phyloP scores from a whole-genome alignment of 2,888 invertebrate genomes.

The Pseudococcus jackbeardsleyi region DNA sequence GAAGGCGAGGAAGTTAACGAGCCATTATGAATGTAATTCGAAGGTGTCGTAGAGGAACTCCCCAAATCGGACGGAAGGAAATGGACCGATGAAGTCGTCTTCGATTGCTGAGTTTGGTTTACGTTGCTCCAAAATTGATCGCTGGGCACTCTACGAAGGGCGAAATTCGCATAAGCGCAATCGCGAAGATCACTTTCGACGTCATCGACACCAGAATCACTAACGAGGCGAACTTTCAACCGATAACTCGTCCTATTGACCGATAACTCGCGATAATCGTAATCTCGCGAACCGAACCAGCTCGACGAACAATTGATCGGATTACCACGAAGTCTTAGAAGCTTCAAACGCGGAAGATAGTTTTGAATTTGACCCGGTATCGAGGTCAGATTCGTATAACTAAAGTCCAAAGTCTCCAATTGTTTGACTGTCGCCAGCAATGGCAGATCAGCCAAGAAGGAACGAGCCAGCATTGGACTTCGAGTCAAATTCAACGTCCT shows the following conservation, averaged over 20 bases:
- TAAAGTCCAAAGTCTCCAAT: constrained; percentile 79
- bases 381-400: constrained; percentile 75
- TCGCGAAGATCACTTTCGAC: neutral
- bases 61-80: neutral
- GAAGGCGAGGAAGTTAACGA: neutral
- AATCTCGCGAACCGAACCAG: constrained; percentile 49
- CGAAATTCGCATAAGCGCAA: neutral
- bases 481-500: constrained; percentile 82
- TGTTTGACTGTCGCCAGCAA: constrained; percentile 80
- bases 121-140: constrained; percentile 44
- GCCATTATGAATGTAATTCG: neutral
- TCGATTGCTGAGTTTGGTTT: neutral
- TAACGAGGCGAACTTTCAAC: neutral
- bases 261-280: constrained; percentile 11
- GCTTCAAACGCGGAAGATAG: constrained; percentile 79
- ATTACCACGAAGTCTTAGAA: constrained; percentile 79
- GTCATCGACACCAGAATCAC: neutral
- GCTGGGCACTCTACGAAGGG: neutral
- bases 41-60: neutral
- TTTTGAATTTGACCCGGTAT: constrained; percentile 79
- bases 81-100: neutral
- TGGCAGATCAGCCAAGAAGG: constrained; percentile 80
- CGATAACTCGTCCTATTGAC: neutral
- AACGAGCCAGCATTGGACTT: constrained; percentile 80
- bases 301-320: constrained; percentile 77